Base-by-base conservation (phyloP, 2,113 vertebrate genomes). In the Cochlearius cochlearius region DNA sequence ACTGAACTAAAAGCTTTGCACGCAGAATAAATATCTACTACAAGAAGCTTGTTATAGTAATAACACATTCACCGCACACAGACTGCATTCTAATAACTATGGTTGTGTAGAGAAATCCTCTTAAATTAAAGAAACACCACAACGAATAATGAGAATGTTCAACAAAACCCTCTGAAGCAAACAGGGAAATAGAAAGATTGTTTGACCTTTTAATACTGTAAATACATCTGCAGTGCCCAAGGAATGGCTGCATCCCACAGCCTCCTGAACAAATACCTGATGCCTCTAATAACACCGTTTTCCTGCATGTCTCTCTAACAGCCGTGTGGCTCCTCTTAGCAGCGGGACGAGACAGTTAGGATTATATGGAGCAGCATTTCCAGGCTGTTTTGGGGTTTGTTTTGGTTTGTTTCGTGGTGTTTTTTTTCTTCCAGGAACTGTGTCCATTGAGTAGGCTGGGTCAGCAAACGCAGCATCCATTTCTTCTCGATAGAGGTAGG, bases 151-250 rank as follows among this genome's bases (percentile, higher is more conserved):
- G 76, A 95, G 87, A 97, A 79, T 47, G 60, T 95, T 96, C 67
- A 71, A 64, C 84, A 96, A 86, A 89, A 86, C n/a, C 64, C 77
- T 74, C 59, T 72, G 90, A 92, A 93, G 89, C 86, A 96, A 90
- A 83, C 64, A 68, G 82, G 55, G 88, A 95, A 94, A 91, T 76
- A 68, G 55, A 80, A 96, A 94, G 86, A 97, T 96, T 96, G 89
- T 90, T 95, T 97, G 96, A 97, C 96, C 94, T 97, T 96, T 97
- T 96, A 96, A 97, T 97, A 85, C 94, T 77, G 75, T 97, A 96
- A 97, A 95, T 92, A 94, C 52, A 92, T 83, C 93, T 91, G 90
- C 68, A 86, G 47, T 83, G 80, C 71, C 83, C 56, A 88, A 91
- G 76, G 92, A 96, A 94, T 29, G 43, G 80, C 69, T 92, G 66